Base-by-base conservation (phyloP, 2,113 vertebrate genomes). In the Aleadryas rufinucha region DNA sequence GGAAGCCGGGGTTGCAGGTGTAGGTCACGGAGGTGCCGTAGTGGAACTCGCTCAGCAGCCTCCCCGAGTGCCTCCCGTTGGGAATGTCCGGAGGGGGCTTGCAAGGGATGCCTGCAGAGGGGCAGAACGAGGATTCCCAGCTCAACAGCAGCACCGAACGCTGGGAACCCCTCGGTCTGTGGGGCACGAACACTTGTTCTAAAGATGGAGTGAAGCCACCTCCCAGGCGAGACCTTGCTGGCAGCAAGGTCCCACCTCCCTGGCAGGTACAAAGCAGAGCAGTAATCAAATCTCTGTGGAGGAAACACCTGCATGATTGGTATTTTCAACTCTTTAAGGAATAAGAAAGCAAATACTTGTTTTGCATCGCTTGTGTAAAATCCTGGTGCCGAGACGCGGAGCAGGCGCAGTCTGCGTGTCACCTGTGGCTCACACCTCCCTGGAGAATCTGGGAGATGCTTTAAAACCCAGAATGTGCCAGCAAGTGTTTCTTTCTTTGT, bases 31-130 rank as follows among this genome's bases (percentile, higher is more conserved):
- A 41, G 1, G 42, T 93, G 66, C 97, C 97, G 7, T 85, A 98
- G 87, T 16, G 11, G 92, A 97, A 98, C 16, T 95, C 68, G 7
- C 77, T 35, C 42, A 56, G 64, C 76, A 37, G 78, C 65, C 3
- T 44, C 42, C 91, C 87, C 4, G 45, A 21, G 94, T 97, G 96
- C 45, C 35, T 44, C 90, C 94, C 97, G 3, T 97, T 86, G 83
- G 90, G 68, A 72, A 98, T 97, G n/a, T 74, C 37, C 1, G 97
- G 97, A 7, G 98, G 98, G 0, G 94, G 72, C 39, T 27, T 13
- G 6, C 97, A 98, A 12, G 82, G 96, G 92, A 98, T 98, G 41
- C 85, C 97, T 98, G 89, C 54, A 60, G 39, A 78, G 63, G 74
- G 4, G 76, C 79, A 53, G 50, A 92, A 57, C 30, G 14, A 72